A percentile compares a stretch with the other conserved stretches of the same genome.
These are phyloP conservation scores for Drosophila antonietae DNA, from an alignment of 2,888 invertebrate genomes.

Conservation along the genomic window DNA sequence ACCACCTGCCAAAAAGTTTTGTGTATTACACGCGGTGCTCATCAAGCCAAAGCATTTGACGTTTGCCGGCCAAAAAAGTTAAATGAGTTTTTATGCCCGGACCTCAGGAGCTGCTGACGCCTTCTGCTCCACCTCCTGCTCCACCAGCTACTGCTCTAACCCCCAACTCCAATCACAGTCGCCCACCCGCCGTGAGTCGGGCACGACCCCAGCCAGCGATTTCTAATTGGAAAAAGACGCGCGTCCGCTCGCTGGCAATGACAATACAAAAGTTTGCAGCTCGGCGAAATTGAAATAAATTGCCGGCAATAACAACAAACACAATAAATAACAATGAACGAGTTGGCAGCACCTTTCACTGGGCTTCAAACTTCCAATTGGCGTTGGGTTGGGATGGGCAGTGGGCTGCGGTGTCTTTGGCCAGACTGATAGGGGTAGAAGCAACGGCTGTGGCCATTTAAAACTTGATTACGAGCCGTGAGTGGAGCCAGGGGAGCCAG, in stretches of 20 bases:
- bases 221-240: conserved; percentile 81
- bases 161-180: too few species aligned
- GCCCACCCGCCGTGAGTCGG: too few species aligned
- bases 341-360: conserved; percentile 74
- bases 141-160: not conserved
- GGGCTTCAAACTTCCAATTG: conserved; percentile 20
- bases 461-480: conserved; percentile 76
- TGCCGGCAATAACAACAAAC: conserved; percentile 80
- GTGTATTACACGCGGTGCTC: conserved; percentile 64
- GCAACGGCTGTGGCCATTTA: conserved; percentile 55
- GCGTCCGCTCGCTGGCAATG: conserved; percentile 64
- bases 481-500: conserved; percentile 7
- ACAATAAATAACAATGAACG: conserved; percentile 79
- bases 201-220: conserved; percentile 37
- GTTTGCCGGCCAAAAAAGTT: conserved; percentile 78
- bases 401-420: not conserved
- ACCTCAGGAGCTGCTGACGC: not conserved
- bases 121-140: not conserved
- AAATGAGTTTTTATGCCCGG: conserved; percentile 80
- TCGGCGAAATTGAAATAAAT: conserved; percentile 81
- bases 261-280: conserved; percentile 78
- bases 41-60: conserved; percentile 63
- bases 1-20: conserved; percentile 66
- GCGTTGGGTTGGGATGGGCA: not conserved
- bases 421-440: not conserved